Evolutionary conservation across 1,140 invertebrate species (phyloP), one percentile per base, ranked within the genome.

Genomic region (Tenebrio molitor): DNA sequence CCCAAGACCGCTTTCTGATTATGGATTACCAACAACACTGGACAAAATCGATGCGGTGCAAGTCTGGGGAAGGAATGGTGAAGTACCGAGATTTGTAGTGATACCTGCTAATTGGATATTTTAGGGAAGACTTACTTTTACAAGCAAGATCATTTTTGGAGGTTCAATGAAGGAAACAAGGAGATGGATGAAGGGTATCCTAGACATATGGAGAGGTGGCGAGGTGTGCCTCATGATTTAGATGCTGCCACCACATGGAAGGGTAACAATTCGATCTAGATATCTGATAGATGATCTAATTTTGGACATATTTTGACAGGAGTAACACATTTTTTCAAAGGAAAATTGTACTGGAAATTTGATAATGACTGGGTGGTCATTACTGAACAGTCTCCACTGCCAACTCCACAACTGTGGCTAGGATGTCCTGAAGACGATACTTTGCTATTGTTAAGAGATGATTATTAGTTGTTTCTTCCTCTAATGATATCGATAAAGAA

Each of bases 31-130:
- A 0, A 67, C 82, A 1, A 84, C 87, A 74, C 80, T 94, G 0
- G 82, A 87, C n/a, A 86, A 87, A 71, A 83, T 94, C 14, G 91
- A 92, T 81, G 91, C 91, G 0, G 91, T 88, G 1, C 89, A 92
- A 80, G 82, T 88, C 10, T 93, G 91, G 85, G 87, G 81, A 21
- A 86, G 79, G 78, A 73, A 88, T 84, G 82, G 87, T 86, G 46
- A 76, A n/a, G n/a, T n/a, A 25, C 46, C 15, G 50, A 6, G n/a
- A 33, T 6, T 21, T 16, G 0, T 4, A 2, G 0, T 14, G 16
- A 58, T 19, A 5, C 19, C 21, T 0, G 50, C n/a, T 8, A 3
- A 16, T 7, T 67, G 69, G 12, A 15, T 44, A 17, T 36, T 34
- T 12, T 41, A 81, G 85, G 85, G 68, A 86, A 85, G 76, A 88